Base-by-base conservation (phyloP, 2,113 vertebrate species). In the Hippocampus guttulatus region DNA sequence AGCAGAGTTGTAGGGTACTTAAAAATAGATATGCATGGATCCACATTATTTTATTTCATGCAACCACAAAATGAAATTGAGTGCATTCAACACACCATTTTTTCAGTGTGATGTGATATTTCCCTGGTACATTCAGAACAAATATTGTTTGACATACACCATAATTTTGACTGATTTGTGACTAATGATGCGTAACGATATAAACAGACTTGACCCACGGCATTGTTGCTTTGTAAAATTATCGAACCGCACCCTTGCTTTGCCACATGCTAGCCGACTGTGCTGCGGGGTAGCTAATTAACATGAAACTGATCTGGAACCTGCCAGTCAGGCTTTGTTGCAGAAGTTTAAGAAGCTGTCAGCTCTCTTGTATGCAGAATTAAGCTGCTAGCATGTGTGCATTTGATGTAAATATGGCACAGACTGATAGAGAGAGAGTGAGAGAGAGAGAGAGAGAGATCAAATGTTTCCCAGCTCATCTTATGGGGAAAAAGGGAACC, bases 291-390 rank as follows among this genome's bases (percentile, higher is more conserved):
- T 68, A 79, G 79, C 68, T 81, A 82, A 85, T 87, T 82, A 84
- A 75, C 70, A 75, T 68, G 54, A 64, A 84, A 67, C 81, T 76
- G 81, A 85, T 85, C 82, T 84, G 76, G 85, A 75, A 73, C 69
- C 81, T 77, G 84, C 78, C 57, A 69, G 71, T 78, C 81, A 66
- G 70, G 74, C 74, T 18, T 70, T 68, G 64, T 71, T 62, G 71
- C 54, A 49, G 74, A 0, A 5, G 61, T 30, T 58, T 70, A n/a
- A 68, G 77, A 76, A 77, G 43, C 10, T 12, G 43, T 45, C 43
- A 12, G 43, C 43, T 52, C 69, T 45, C 73, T 69, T 67, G 69
- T 4, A 4, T 25, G 5, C 41, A 2, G 21, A 72, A 65, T 69
- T 69, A 30, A 15, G 23, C 51, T 30, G 68, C 51, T 40, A 15